These are phyloP conservation scores for Poeciliopsis retropinna DNA, from an alignment of 2,113 vertebrate genomes.

Conservation along the genomic window DNA sequence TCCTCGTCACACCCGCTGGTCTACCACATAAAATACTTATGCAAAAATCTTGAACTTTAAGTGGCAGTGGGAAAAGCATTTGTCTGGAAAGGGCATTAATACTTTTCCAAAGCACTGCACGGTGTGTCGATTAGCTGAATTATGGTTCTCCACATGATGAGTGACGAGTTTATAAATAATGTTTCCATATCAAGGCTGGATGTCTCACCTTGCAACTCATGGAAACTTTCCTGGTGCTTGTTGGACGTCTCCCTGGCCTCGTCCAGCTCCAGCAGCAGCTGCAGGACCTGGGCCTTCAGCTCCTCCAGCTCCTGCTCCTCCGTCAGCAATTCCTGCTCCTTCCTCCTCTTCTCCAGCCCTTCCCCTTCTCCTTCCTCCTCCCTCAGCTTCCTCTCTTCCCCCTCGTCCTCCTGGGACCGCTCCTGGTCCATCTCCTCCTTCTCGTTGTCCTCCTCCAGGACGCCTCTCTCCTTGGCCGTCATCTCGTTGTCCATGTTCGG, in stretches of 20 bases:
- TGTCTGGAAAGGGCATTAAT: not conserved
- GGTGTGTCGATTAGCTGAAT: not conserved
- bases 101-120: not conserved
- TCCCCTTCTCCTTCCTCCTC: conserved; percentile 54
- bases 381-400: conserved; percentile 47
- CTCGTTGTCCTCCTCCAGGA: conserved; percentile 75
- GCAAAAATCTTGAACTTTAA: too few relatives aligned
- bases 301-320: conserved; percentile 87
- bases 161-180: not conserved
- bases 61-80: too few relatives aligned
- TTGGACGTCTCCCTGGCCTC: conserved; percentile 83
- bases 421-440: conserved; percentile 76
- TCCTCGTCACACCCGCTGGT: too few relatives aligned
- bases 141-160: not conserved
- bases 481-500: conserved; percentile 72
- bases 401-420: conserved; percentile 55
- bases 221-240: conserved; percentile 86
- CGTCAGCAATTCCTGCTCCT: conserved; percentile 73
- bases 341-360: conserved; percentile 53
- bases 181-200: not conserved
- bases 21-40: too few relatives aligned
- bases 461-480: conserved; percentile 77
- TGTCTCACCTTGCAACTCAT: conserved; percentile 87
- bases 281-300: conserved; percentile 85
- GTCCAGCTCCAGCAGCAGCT: conserved; percentile 88